A percentile compares a stretch with the other conserved stretches of the same genome.
phyloP scores from a whole-genome alignment of 2,797 vertebrate genomes.

The Galaxias olidus region DNA sequence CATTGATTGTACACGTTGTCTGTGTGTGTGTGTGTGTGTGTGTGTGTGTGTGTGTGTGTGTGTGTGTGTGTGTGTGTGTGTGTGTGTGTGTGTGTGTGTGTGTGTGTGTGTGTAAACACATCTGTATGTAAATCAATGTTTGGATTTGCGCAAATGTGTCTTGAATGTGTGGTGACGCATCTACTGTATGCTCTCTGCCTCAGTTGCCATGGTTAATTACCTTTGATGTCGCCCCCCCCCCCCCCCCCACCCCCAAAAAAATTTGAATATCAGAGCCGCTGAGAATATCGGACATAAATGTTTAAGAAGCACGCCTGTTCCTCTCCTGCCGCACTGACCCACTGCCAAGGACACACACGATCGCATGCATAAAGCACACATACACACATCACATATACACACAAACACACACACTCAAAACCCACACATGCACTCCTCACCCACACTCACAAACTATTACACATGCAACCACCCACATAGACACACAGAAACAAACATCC shows the following conservation, averaged over 20 bases:
- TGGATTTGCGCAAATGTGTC: background rate
- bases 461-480: slow-evolving; percentile 42
- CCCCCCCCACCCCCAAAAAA: too few relatives aligned
- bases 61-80: slow-evolving; percentile 4
- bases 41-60: background rate
- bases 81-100: slow-evolving; percentile 12
- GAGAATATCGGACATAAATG: slow-evolving; percentile 61
- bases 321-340: slow-evolving; percentile 53
- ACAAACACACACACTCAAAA: background rate
- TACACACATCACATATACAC: slow-evolving; percentile 13
- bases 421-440: slow-evolving; percentile 20
- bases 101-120: background rate
- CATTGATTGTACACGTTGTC: too few relatives aligned
- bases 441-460: slow-evolving; percentile 77
- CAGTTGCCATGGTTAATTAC: slow-evolving; percentile 1
- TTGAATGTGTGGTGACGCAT: background rate
- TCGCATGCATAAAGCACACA: slow-evolving; percentile 59
- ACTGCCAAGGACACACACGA: slow-evolving; percentile 58
- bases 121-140: background rate
- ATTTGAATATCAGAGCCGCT: slow-evolving; percentile 2
- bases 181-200: slow-evolving; percentile 11
- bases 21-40: background rate
- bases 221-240: slow-evolving; percentile 32
- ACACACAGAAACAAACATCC: too few relatives aligned
- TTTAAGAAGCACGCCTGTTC: slow-evolving; percentile 67